Conservation (phyloP, 2,797 vertebrate species). For the Acrossocheilus wenchowensis region DNA sequence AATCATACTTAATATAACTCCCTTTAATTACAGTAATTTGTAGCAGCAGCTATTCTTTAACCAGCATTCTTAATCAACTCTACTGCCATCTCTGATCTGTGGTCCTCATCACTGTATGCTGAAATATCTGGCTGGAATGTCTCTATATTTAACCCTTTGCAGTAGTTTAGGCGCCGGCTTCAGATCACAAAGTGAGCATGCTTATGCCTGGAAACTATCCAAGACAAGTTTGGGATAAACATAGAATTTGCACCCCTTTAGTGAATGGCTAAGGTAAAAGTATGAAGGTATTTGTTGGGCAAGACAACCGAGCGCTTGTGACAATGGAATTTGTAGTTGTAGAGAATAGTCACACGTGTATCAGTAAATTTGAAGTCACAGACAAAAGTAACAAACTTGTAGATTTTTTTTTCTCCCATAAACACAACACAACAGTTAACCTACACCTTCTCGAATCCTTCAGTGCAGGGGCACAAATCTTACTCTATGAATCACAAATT, state of each 20-base stretch:
- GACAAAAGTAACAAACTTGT: too few relatives aligned
- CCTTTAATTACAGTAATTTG: constrained; percentile 2
- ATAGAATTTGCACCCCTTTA: constrained; percentile 36
- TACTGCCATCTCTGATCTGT: constrained; percentile 15
- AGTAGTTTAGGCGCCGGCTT: constrained; percentile 51
- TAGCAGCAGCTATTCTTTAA: constrained; percentile 44
- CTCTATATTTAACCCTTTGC: constrained; percentile 62
- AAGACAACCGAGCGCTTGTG: too few relatives aligned
- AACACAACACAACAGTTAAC: too few relatives aligned
- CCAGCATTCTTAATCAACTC: constrained; percentile 10
- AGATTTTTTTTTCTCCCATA: too few relatives aligned
- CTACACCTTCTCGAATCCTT: too few relatives aligned
- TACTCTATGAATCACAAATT: too few relatives aligned
- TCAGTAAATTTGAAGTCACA: too few relatives aligned
- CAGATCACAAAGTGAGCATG: constrained; percentile 55
- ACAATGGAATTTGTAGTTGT: too few relatives aligned
- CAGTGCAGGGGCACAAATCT: too few relatives aligned
- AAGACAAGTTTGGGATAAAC: constrained; percentile 60
- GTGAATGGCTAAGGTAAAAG: not conserved
- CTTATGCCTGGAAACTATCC: constrained; percentile 58
- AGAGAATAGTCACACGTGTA: too few relatives aligned
- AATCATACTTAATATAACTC: constrained; percentile 22
- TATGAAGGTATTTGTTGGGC: too few relatives aligned
- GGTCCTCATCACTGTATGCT: constrained; percentile 34
- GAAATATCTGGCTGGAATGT: constrained; percentile 50